Conservation (phyloP, 1,140 invertebrate species). For the Bombus confusus region DNA sequence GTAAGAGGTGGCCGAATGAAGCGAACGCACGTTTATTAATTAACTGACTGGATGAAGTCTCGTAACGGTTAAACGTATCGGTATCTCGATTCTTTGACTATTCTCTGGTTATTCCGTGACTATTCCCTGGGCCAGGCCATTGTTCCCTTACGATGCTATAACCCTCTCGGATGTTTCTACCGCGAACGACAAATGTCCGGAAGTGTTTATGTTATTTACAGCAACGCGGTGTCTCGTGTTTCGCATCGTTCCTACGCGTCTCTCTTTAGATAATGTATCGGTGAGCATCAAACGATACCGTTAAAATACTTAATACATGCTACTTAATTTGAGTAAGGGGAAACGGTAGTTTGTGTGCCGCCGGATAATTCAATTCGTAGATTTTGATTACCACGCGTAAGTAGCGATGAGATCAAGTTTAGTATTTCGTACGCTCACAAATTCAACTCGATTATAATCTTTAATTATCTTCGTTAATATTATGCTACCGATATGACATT, state of each 20-base stretch:
- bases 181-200: conserved; percentile 33
- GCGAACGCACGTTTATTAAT: conserved; percentile 62
- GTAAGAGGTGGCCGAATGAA: conserved; percentile 37
- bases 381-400: no score
- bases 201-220: conserved; percentile 19
- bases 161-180: conserved; percentile 29
- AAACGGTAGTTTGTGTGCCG: background rate
- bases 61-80: conserved; percentile 55
- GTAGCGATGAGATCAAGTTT: no score
- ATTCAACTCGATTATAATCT: background rate
- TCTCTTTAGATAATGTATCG: conserved; percentile 3
- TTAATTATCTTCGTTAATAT: background rate
- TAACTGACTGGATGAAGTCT: conserved; percentile 60
- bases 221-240: conserved; percentile 22
- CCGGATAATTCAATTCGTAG: no score
- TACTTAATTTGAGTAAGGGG: background rate
- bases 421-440: no score
- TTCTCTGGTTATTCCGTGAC: background rate
- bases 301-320: background rate
- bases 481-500: background rate
- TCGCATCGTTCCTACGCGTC: conserved; percentile 1
- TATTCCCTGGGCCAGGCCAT: conserved; percentile 21
- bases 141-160: conserved; percentile 30
- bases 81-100: conserved; percentile 24
- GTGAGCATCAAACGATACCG: conserved; percentile 2